Evolutionary conservation across 2,888 invertebrate genomes (phyloP).

Genomic region (Notodonta dromedarius): DNA sequence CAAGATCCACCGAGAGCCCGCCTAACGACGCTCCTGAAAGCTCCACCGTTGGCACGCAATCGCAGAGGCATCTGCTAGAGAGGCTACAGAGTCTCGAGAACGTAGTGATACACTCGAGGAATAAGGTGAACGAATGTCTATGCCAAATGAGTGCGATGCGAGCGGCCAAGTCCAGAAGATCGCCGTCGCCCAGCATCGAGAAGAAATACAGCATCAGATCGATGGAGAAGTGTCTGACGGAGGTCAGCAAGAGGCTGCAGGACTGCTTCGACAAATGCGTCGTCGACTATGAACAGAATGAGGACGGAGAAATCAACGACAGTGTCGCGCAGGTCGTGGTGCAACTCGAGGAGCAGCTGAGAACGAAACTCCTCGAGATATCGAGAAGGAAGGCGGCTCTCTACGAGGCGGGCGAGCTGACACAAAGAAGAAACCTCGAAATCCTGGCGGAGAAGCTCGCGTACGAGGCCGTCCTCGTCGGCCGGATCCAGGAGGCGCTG

Average conservation of each 20-base stretch:
- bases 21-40: slow-evolving; percentile 58
- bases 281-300: slow-evolving; percentile 70
- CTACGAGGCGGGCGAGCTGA: slow-evolving; percentile 87
- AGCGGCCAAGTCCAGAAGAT: slow-evolving; percentile 85
- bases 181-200: slow-evolving; percentile 87
- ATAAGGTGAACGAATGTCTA: slow-evolving; percentile 88
- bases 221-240: slow-evolving; percentile 86
- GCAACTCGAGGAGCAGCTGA: slow-evolving; percentile 87
- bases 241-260: slow-evolving; percentile 85
- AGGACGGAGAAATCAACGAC: slow-evolving; percentile 65
- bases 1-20: slow-evolving; percentile 69
- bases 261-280: slow-evolving; percentile 85
- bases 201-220: slow-evolving; percentile 85
- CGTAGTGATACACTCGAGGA: slow-evolving; percentile 86
- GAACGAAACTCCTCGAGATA: slow-evolving; percentile 88
- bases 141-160: slow-evolving; percentile 86
- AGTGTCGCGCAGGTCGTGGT: slow-evolving; percentile 85
- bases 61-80: slow-evolving; percentile 83
- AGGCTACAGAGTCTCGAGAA: slow-evolving; percentile 85
- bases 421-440: slow-evolving; percentile 87
- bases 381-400: slow-evolving; percentile 87
- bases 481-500: slow-evolving; percentile 87
- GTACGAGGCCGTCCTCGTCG: slow-evolving; percentile 90
- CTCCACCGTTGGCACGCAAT: slow-evolving; percentile 75
- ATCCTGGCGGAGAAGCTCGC: slow-evolving; percentile 92